These are phyloP conservation scores for Hydra vulgaris DNA, from an alignment of 30 jellyfish, hydroid and myxozoan genomes.

Conservation along the genomic window DNA sequence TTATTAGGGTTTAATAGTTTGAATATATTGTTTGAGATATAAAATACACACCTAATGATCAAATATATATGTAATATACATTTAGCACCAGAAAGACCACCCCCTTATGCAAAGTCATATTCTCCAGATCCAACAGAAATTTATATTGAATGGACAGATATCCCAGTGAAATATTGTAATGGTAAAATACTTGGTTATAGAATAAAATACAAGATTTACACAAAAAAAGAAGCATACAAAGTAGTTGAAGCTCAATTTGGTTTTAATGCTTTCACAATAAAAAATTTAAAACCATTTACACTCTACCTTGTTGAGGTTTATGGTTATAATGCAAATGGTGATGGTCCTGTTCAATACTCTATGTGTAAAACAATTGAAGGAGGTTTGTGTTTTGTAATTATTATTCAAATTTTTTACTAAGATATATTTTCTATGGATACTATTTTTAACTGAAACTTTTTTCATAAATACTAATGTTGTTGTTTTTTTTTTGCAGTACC, in stretches of 20 bases:
- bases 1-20: no score
- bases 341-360: constrained; percentile 36
- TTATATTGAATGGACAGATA: constrained; percentile 50
- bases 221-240: background rate
- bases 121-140: constrained; percentile 39
- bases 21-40: no score
- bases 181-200: constrained; percentile 51
- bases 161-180: constrained; percentile 19
- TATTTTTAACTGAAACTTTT: background rate
- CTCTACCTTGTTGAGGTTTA: constrained; percentile 26
- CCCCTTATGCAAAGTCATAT: background rate
- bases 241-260: background rate
- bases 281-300: constrained; percentile 26
- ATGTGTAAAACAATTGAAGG: constrained; percentile 40
- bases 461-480: background rate
- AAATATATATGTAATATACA: no score
- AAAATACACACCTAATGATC: no score
- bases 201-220: constrained; percentile 32
- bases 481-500: constrained; percentile 34
- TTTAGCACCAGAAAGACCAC: constrained; percentile 12
- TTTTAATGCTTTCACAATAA: constrained; percentile 5
- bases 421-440: constrained; percentile 33
- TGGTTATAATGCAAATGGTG: constrained; percentile 51
- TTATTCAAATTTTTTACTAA: no score
- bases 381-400: constrained; percentile 14